Percentiles rank a stretch among this genome's conserved stretches.
phyloP scores from a whole-genome alignment of 2,797 vertebrate species.

The Chelidonichthys spinosus region DNA sequence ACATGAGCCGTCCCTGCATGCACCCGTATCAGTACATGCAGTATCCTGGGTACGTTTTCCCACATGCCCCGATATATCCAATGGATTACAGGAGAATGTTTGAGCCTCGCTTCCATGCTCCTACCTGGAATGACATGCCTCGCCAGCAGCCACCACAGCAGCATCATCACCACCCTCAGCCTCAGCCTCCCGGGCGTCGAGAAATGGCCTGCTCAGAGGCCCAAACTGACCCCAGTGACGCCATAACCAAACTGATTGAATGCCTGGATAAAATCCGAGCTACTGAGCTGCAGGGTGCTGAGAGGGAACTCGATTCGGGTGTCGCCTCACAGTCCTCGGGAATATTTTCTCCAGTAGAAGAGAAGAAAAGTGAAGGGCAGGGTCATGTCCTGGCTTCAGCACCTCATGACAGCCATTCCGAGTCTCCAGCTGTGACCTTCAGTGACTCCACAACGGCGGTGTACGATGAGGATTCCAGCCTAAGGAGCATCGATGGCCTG shows the following conservation, averaged over 20 bases:
- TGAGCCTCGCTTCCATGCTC: conserved; percentile 78
- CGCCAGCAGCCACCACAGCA: conserved; percentile 50
- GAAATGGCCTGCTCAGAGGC: conserved; percentile 79
- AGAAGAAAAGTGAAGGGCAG: conserved; percentile 59
- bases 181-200: conserved; percentile 39
- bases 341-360: conserved; percentile 66
- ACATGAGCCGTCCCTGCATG: conserved; percentile 76
- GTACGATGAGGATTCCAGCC: conserved; percentile 58
- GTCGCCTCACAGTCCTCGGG: conserved; percentile 76
- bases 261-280: conserved; percentile 80
- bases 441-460: conserved; percentile 44
- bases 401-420: conserved; percentile 14
- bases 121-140: conserved; percentile 64
- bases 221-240: conserved; percentile 83
- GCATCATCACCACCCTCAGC: conserved; percentile 23
- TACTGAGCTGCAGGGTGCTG: conserved; percentile 36
- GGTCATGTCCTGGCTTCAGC: background rate
- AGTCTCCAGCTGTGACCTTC: conserved; percentile 39
- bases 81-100: conserved; percentile 82
- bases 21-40: conserved; percentile 83
- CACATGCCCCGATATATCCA: conserved; percentile 76
- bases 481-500: conserved; percentile 44
- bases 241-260: conserved; percentile 82
- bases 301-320: conserved; percentile 79
- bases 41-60: conserved; percentile 80